A percentile compares a stretch with the other conserved stretches of the same genome.
Evolutionary conservation across 2,888 invertebrate genomes (phyloP).

Genomic region (Chymomyza amoena): DNA sequence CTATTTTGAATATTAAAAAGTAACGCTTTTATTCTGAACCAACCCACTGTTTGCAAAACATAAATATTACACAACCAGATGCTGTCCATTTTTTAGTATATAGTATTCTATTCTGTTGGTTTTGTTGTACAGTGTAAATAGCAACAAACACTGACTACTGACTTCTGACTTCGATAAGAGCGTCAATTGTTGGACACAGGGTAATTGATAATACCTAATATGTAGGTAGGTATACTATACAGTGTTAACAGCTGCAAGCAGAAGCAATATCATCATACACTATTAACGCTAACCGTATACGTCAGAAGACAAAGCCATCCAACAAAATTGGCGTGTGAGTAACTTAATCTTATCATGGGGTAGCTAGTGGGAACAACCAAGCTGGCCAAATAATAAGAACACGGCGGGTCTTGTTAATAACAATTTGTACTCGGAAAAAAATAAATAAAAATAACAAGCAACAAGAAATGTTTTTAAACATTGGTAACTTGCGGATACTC

Average conservation of each 20-base stretch:
- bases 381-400: conserved; percentile 54
- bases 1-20: no score
- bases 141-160: not conserved
- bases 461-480: not conserved
- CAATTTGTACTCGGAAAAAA: conserved; percentile 48
- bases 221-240: conserved; percentile 5
- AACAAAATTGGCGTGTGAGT: conserved; percentile 32
- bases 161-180: conserved; percentile 36
- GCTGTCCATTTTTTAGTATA: not conserved
- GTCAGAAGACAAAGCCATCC: conserved; percentile 1
- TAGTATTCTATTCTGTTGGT: conserved; percentile 5
- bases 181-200: conserved; percentile 30
- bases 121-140: conserved; percentile 27
- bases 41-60: not conserved
- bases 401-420: conserved; percentile 51
- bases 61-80: not conserved
- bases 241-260: conserved; percentile 6
- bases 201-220: conserved; percentile 9
- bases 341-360: conserved; percentile 57
- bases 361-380: conserved; percentile 4
- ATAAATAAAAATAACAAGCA: conserved; percentile 18
- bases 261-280: conserved; percentile 1
- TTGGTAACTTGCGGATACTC: no score
- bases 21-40: no score
- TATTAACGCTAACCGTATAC: not conserved